phyloP scores from a whole-genome alignment of 2,797 vertebrate genomes.

The Taenioides sp. region DNA sequence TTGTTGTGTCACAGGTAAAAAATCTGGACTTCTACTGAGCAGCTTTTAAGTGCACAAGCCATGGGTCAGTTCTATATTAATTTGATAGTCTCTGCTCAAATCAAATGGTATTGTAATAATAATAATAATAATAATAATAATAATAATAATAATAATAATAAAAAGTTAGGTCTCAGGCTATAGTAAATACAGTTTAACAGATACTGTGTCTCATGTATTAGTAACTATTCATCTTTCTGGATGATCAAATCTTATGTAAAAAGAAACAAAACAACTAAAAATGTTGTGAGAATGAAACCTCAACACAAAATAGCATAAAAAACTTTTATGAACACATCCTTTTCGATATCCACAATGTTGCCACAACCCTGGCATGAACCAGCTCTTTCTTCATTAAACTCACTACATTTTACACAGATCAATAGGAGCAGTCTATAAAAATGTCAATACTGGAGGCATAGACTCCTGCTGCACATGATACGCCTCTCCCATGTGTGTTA shows the following conservation, averaged over 20 bases:
- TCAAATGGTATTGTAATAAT: no score
- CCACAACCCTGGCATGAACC: constrained; percentile 11
- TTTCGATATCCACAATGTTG: background rate
- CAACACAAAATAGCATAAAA: background rate
- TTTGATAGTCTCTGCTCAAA: no score
- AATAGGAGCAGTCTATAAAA: constrained; percentile 61
- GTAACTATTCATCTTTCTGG: background rate
- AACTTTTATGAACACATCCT: background rate
- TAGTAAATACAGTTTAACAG: no score
- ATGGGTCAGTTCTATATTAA: no score
- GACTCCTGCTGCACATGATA: constrained; percentile 51
- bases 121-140: no score
- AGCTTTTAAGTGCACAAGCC: no score
- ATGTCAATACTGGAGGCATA: constrained; percentile 63
- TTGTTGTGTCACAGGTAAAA: no score
- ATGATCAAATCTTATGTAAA: background rate
- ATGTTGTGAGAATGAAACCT: background rate
- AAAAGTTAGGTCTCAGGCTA: no score
- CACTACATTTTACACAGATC: constrained; percentile 52
- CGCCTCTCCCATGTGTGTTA: constrained; percentile 52
- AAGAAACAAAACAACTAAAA: background rate
- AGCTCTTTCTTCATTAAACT: constrained; percentile 46
- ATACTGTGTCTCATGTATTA: background rate
- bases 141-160: no score
- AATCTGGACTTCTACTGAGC: no score